Conservation (phyloP, 1,140 invertebrate species). For the Drosophila tristis region DNA sequence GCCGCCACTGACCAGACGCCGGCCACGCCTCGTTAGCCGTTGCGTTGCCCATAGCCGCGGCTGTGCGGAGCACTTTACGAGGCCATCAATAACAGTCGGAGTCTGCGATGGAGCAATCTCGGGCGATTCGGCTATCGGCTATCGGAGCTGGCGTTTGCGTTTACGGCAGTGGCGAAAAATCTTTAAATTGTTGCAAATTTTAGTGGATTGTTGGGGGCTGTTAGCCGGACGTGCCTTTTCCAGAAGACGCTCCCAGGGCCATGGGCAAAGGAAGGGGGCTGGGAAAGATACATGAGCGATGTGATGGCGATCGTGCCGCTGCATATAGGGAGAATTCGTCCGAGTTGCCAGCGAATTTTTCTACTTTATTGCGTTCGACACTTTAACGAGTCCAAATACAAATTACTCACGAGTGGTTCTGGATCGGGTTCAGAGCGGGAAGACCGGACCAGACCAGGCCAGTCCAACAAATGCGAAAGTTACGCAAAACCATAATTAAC, state of each 20-base stretch:
- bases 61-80: constrained; percentile 43
- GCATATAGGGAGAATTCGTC: constrained; percentile 65
- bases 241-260: constrained; percentile 45
- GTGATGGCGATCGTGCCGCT: constrained; percentile 61
- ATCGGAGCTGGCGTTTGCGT: constrained; percentile 77
- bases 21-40: constrained; percentile 9
- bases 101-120: constrained; percentile 57
- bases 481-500: constrained; percentile 82
- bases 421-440: constrained; percentile 17
- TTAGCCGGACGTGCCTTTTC: constrained; percentile 68
- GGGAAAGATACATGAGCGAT: constrained; percentile 41
- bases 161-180: constrained; percentile 53
- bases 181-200: constrained; percentile 82
- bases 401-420: constrained; percentile 70
- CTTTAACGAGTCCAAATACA: constrained; percentile 79
- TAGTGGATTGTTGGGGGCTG: constrained; percentile 51
- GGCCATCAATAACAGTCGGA: constrained; percentile 57
- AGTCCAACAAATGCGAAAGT: constrained; percentile 51
- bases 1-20: constrained; percentile 1
- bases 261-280: constrained; percentile 7
- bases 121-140: constrained; percentile 52
- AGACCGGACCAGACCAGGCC: constrained; percentile 9
- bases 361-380: constrained; percentile 68
- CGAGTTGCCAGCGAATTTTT: constrained; percentile 44
- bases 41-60: constrained; percentile 6